Evolutionary conservation across 2,797 vertebrate species (phyloP).

Genomic region (Adrianichthys oophorus): DNA sequence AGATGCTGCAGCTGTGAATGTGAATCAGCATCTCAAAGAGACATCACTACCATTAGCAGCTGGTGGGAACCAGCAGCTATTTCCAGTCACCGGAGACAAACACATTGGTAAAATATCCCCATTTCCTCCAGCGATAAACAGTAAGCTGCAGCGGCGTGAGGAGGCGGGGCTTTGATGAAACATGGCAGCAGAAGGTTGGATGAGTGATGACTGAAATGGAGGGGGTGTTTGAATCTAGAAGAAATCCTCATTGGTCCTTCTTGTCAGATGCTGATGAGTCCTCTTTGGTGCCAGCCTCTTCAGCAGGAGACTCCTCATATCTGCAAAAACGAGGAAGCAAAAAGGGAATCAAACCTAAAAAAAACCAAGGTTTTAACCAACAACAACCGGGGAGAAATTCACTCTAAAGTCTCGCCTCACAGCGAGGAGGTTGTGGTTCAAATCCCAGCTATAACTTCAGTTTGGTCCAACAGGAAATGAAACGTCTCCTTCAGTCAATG

Average conservation of each 20-base stretch:
- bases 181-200: constrained; percentile 27
- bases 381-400: no score
- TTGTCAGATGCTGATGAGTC: constrained; percentile 67
- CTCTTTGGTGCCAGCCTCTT: constrained; percentile 61
- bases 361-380: no score
- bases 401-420: no score
- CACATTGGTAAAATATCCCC: constrained; percentile 37
- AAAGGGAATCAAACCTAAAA: no score
- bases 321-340: constrained; percentile 38
- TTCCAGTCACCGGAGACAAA: constrained; percentile 43
- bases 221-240: constrained; percentile 1
- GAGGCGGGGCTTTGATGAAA: constrained; percentile 50
- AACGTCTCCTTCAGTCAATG: no score
- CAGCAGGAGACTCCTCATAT: constrained; percentile 74
- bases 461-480: no score
- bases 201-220: neutral
- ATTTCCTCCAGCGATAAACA: constrained; percentile 12
- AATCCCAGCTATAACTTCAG: no score
- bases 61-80: constrained; percentile 27
- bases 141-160: constrained; percentile 13
- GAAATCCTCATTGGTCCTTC: constrained; percentile 73
- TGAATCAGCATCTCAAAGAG: constrained; percentile 3
- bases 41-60: constrained; percentile 25
- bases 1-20: neutral
- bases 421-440: no score